Base-by-base conservation (phyloP, 2,113 vertebrate species). In the Embiotoca jacksoni region DNA sequence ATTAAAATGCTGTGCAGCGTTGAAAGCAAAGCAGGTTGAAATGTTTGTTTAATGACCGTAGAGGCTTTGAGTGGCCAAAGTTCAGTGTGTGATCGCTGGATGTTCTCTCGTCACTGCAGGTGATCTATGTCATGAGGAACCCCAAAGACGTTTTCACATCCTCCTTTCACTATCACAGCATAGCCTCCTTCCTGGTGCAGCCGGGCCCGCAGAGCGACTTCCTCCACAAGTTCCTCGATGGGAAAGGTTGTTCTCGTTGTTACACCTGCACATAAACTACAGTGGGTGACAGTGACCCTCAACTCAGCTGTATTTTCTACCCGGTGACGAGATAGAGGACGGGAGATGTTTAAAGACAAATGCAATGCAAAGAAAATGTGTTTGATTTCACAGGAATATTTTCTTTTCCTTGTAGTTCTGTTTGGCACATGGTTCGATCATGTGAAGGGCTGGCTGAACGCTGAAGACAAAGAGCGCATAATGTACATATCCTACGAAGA, bases 391-490 rank as follows among this genome's bases (percentile, higher is more conserved):
- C 31, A 32, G 50, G 50, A 69, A 36, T 47, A n/a, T 4, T 9
- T 41, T 75, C 15, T 72, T 58, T 53, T 4, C 33, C 49, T 30
- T 61, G 16, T 41, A 95, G 94, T 94, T 13, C 77, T 90, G 23
- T 94, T 88, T 84, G 91, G 93, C 11, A 93, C 94, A 4, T 95
- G 94, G 94, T 95, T 95, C 71, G 92, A 94, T 53, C 94, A 95
- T 37, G 87, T 95, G 0, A 94, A 92, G 55, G 65, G 91, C 37
- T 95, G 94, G 95, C 85, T 94, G 49, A 79, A 67, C 0, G 85
- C 70, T 57, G 75, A 88, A 15, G 76, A 91, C 1, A 76, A 89
- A 59, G 81, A 86, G 7, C 61, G 5, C 33, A 75, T 92, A 4
- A 73, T 95, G 77, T 88, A 89, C 81, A 80, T 92, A 68, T 75